These are phyloP conservation scores for Deilephila elpenor DNA, from an alignment of 2,888 invertebrate species.

Conservation along the genomic window DNA sequence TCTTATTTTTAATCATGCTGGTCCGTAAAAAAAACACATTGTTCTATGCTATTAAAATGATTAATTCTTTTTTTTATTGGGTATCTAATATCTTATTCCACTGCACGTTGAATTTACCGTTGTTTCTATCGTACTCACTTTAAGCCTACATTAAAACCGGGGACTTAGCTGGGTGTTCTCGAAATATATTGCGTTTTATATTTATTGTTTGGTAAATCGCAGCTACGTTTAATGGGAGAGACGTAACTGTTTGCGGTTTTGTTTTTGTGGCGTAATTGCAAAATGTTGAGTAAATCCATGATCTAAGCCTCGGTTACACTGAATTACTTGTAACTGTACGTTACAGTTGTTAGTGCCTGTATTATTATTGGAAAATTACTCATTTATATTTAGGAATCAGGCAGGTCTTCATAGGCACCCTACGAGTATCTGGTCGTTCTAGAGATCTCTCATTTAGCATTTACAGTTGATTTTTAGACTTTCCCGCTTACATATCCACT, in stretches of 20 bases:
- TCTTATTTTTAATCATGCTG: not conserved
- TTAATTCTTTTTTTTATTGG: conserved; percentile 12
- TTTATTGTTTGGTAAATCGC: conserved; percentile 7
- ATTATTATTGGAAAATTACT: not conserved
- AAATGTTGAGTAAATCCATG: conserved; percentile 27
- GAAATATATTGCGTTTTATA: conserved; percentile 1
- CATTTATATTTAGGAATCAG: not conserved
- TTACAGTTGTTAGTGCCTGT: not conserved
- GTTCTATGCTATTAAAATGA: not conserved
- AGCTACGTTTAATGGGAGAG: conserved; percentile 4
- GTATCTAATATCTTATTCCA: not conserved
- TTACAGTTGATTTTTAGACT: too few species aligned
- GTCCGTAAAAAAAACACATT: not conserved
- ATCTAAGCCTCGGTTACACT: conserved; percentile 5
- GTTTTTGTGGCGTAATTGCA: conserved; percentile 7
- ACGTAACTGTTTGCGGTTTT: conserved; percentile 23
- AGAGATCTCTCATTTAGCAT: too few species aligned
- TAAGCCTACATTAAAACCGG: not conserved
- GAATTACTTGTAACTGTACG: not conserved
- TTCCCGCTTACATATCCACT: too few species aligned
- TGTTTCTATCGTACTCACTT: not conserved
- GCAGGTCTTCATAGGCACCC: too few species aligned
- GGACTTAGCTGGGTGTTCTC: not conserved
- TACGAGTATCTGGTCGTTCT: too few species aligned
- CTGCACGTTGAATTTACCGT: not conserved